phyloP scores from a whole-genome alignment of 2,797 vertebrate species.

The Phoeniculus purpureus region DNA sequence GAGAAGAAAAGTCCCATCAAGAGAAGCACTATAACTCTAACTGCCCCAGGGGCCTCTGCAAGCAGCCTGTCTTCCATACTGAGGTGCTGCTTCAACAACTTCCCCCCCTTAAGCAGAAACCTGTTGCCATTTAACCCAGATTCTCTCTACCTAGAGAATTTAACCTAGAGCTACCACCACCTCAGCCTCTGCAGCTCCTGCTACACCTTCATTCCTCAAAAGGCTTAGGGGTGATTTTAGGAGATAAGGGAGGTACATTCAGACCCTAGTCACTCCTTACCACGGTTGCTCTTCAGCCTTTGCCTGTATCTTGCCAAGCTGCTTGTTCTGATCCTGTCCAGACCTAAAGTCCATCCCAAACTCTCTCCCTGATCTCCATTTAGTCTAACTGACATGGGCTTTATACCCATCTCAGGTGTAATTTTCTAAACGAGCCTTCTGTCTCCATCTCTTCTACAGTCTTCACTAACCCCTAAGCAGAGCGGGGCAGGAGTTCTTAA shows the following conservation, averaged over 20 bases:
- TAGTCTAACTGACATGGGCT: background rate
- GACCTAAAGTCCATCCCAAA: background rate
- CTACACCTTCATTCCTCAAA: background rate
- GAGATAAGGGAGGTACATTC: background rate
- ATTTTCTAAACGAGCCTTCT: background rate
- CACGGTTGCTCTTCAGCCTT: background rate
- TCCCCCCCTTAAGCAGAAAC: too few relatives aligned
- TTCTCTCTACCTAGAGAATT: background rate
- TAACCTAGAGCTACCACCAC: background rate
- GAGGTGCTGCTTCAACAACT: too few relatives aligned
- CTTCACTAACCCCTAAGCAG: background rate
- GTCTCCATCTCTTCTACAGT: background rate
- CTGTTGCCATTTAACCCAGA: too few relatives aligned
- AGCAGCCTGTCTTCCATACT: too few relatives aligned
- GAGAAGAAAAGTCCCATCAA: too few relatives aligned
- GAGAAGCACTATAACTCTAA: too few relatives aligned
- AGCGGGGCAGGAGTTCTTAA: background rate
- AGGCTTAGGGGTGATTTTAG: background rate
- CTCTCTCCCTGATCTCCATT: background rate
- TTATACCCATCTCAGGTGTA: background rate
- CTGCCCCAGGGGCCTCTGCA: too few relatives aligned
- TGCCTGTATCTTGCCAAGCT: background rate
- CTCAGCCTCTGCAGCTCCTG: background rate
- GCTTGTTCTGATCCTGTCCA: background rate
- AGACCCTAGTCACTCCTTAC: background rate